These are phyloP conservation scores for Taurulus bubalis DNA, from an alignment of 2,113 vertebrate genomes.

Conservation along the genomic window DNA sequence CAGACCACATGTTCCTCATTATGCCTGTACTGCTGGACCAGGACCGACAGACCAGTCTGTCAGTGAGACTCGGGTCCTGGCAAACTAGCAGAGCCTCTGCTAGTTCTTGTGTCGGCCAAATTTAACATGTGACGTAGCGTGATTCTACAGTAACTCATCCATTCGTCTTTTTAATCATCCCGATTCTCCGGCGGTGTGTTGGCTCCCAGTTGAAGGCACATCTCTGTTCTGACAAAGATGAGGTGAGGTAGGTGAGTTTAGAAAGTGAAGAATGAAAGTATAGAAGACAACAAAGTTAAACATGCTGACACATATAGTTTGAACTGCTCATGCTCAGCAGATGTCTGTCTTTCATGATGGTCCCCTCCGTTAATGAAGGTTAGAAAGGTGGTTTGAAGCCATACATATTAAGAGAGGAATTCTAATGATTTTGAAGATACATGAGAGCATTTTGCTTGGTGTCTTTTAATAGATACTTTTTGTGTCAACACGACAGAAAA, in stretches of 20 bases:
- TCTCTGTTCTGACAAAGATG: neutral
- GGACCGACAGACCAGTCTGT: conserved; percentile 29
- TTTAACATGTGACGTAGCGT: conserved; percentile 25
- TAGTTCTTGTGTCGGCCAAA: conserved; percentile 16
- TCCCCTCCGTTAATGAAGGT: neutral
- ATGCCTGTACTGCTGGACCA: conserved; percentile 32
- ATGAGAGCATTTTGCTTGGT: neutral
- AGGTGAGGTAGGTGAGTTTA: neutral
- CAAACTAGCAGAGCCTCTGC: conserved; percentile 10
- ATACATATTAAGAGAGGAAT: neutral
- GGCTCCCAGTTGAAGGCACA: neutral
- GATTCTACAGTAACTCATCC: conserved; percentile 8
- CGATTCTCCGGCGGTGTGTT: neutral
- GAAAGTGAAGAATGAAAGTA: neutral
- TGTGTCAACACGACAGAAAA: neutral
- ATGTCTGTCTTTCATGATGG: neutral
- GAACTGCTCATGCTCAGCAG: neutral
- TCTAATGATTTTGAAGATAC: neutral
- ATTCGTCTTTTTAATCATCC: neutral
- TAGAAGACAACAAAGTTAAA: neutral
- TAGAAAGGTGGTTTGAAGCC: neutral
- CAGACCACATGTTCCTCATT: conserved; percentile 59
- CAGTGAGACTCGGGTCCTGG: conserved; percentile 43
- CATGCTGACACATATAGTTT: neutral
- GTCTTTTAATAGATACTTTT: neutral